Percentiles rank a stretch among this genome's conserved stretches.
These are phyloP conservation scores for Dromiciops gliroides DNA, from an alignment of 2,113 vertebrate species.

Conservation along the genomic window DNA sequence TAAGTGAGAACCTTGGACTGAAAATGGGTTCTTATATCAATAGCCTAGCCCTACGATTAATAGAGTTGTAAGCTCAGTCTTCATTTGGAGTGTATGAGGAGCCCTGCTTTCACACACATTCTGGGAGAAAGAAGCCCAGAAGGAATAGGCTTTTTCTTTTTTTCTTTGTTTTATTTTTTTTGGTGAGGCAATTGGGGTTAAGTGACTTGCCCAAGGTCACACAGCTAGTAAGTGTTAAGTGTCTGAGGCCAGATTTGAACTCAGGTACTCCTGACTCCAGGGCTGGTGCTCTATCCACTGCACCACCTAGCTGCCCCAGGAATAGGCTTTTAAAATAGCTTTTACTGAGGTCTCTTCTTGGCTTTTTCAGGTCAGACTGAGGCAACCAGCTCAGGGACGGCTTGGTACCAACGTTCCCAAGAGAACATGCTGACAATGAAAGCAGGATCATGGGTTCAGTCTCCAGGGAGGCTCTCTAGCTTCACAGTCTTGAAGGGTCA, in stretches of 20 bases:
- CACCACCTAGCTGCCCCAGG: too few relatives aligned
- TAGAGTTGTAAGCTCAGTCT: background rate
- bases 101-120: background rate
- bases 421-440: background rate
- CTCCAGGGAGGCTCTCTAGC: background rate
- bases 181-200: too few relatives aligned
- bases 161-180: too few relatives aligned
- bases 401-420: background rate
- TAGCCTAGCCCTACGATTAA: background rate
- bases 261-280: too few relatives aligned
- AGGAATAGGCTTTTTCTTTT: background rate
- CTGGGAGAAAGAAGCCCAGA: background rate
- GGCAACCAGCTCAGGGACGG: background rate
- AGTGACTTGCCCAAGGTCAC: too few relatives aligned
- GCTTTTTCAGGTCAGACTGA: background rate
- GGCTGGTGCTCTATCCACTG: too few relatives aligned
- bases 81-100: background rate
- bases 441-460: background rate
- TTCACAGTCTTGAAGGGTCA: background rate
- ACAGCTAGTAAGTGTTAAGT: too few relatives aligned
- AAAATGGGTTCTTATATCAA: background rate
- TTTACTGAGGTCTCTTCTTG: background rate
- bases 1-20: background rate
- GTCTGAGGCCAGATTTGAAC: too few relatives aligned
- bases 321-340: background rate